Percentiles rank a stretch among this genome's conserved stretches.
Evolutionary conservation across 2,797 vertebrate species (phyloP).

Genomic region (Cuniculus paca): DNA sequence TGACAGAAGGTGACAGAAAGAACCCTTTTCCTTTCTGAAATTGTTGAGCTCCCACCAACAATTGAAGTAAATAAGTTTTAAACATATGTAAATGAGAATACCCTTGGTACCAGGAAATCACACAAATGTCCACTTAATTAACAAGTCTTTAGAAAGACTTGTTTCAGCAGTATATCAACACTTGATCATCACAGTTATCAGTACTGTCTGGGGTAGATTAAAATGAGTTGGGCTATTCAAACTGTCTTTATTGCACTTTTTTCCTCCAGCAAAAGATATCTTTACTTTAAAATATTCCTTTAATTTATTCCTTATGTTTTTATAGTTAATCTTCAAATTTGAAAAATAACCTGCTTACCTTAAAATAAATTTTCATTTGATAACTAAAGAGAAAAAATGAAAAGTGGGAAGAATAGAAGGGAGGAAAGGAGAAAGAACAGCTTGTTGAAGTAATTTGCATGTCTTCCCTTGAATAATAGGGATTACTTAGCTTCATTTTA

Average conservation of each 20-base stretch:
- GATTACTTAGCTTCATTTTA: neutral
- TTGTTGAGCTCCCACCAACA: conserved; percentile 71
- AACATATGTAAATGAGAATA: conserved; percentile 79
- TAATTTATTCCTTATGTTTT: neutral
- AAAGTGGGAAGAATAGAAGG: neutral
- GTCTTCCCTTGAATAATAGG: neutral
- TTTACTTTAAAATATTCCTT: neutral
- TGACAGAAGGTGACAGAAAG: conserved; percentile 80
- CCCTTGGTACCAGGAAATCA: conserved; percentile 73
- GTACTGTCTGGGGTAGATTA: conserved; percentile 47
- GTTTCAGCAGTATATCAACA: conserved; percentile 48
- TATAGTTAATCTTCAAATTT: conserved; percentile 12
- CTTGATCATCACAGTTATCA: conserved; percentile 31
- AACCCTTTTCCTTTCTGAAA: conserved; percentile 78
- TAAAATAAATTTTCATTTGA: neutral
- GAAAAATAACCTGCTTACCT: neutral
- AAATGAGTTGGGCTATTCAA: conserved; percentile 53
- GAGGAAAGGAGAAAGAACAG: neutral
- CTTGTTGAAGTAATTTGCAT: neutral
- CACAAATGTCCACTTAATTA: conserved; percentile 78
- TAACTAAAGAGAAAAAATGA: neutral
- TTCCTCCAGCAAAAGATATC: neutral
- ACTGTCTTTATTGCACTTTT: neutral
- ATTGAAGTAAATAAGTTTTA: conserved; percentile 75
- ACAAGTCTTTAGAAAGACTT: conserved; percentile 68